Evolutionary conservation across 1,140 invertebrate species (phyloP), one percentile per base, ranked within the genome.

Genomic region (Latrodectus geometricus): DNA sequence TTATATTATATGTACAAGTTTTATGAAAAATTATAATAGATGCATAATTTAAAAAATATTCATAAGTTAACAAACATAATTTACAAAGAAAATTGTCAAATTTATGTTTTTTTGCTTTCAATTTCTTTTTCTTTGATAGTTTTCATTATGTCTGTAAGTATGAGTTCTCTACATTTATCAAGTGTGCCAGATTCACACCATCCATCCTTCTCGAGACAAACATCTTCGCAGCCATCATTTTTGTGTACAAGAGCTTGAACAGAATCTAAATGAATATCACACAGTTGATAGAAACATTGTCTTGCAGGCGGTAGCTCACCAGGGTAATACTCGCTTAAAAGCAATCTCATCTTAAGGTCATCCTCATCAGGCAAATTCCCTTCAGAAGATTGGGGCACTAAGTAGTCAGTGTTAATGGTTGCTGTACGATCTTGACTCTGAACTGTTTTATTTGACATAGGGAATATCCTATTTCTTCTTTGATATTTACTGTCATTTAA

Each of bases 261-360:
- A 92, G 97, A 96, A 0, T 94, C 93, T n/a, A 96, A 91, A n/a
- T 95, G 91, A 50, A 98, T 93, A 90, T 98, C 96, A 90, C 95
- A 96, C 89, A 96, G 95, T 94, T 97, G 91, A 86, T 92, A 92
- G 86, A 88, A 89, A 85, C 80, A 85, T 49, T 90, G 88, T 20
- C 89, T 49, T 17, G 61, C 88, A 12, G 78, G 76, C 8, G 90
- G 89, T 17, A 90, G 50, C 17, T 86, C 54, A 23, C 88, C 89
- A 23, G 56, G 66, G 14, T 83, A 82, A 82, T 88, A 83, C 35
- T 79, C 70, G 3, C 52, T 15, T 15, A 79, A 17, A 23, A 21
- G n/a, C 12, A 70, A 74, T 80, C 11, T 21, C 65, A 15, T 56
- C 35, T 56, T 20, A 20, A 86, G 52, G 4, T 85, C 65, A 15